phyloP scores from a whole-genome alignment of 2,113 vertebrate genomes.

The Apteryx owenii region DNA sequence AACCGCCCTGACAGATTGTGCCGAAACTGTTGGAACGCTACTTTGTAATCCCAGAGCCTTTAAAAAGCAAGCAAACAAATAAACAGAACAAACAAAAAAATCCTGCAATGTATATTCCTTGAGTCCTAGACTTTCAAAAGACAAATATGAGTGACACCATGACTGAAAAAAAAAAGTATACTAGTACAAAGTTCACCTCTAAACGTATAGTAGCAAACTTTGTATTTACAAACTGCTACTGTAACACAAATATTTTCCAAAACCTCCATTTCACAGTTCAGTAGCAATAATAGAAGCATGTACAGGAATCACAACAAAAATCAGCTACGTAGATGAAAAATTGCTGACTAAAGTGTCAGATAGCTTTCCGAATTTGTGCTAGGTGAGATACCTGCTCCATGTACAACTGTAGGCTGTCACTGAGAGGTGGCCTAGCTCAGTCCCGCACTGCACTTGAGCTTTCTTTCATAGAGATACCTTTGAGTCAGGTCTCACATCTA shows the following conservation, averaged over 20 bases:
- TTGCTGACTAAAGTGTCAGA: background rate
- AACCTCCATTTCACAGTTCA: background rate
- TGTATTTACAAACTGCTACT: background rate
- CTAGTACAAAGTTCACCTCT: background rate
- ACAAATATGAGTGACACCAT: background rate
- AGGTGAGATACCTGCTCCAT: background rate
- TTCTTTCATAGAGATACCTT: background rate
- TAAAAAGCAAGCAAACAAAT: background rate
- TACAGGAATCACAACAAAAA: background rate
- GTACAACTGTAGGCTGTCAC: background rate
- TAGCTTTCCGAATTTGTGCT: background rate
- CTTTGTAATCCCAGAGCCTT: background rate
- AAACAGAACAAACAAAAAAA: rapidly evolving
- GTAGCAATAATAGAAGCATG: background rate
- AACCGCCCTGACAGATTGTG: background rate
- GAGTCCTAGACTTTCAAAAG: background rate
- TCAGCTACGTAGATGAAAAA: background rate
- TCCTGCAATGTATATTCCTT: background rate
- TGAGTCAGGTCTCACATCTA: background rate
- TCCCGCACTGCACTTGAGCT: too few species aligned
- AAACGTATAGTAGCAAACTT: background rate
- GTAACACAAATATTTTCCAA: background rate
- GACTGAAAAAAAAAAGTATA: background rate
- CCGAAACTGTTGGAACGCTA: background rate
- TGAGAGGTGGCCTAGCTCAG: background rate